Evolutionary conservation across 2,797 vertebrate species (phyloP), one percentile per base, ranked within the genome.

Genomic region (Echeneis naucrates): DNA sequence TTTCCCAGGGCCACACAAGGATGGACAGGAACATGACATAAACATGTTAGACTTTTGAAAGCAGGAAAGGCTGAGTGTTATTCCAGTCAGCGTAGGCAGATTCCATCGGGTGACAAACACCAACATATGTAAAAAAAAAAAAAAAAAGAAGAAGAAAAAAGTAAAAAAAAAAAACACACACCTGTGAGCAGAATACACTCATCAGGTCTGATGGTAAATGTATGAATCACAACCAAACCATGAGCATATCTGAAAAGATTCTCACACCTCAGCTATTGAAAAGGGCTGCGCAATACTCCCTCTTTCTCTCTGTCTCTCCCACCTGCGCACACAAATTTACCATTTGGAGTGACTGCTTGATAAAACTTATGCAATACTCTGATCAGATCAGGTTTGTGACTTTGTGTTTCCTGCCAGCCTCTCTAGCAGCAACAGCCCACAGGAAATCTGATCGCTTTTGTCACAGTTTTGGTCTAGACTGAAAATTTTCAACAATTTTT

Each of bases 21-120:
- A 52, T 10, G 40, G 21, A 63, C 10, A 19, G 16, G 23, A 58
- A 19, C 4, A 16, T 26, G 21, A 26, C 4, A 23, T 21, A 19
- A 52, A 33, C 21, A 57, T 66, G n/a, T n/a, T n/a, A n/a, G n/a
- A n/a, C n/a, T n/a, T n/a, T n/a, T n/a, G 47, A 78, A 70, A 7
- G 4, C 45, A 72, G 33, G n/a, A 44, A 6, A 45, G 44, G 32
- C 8, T 1, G 17, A 38, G 63, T 75, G 82, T 81, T 54, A 85
- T 89, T 73, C 72, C 78, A 87, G 66, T 89, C 81, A 70, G 87
- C 19, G 16, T 35, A 81, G 83, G 84, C 83, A 81, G 84, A 92
- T 91, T 92, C 89, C 87, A 68, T 44, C 32, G 21, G 5, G 19
- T 69, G n/a, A 84, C 47, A 80, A 27, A 66, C 59, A 64, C 33